Conservation (phyloP, 2,797 vertebrate genomes). For the Xenopus petersii region DNA sequence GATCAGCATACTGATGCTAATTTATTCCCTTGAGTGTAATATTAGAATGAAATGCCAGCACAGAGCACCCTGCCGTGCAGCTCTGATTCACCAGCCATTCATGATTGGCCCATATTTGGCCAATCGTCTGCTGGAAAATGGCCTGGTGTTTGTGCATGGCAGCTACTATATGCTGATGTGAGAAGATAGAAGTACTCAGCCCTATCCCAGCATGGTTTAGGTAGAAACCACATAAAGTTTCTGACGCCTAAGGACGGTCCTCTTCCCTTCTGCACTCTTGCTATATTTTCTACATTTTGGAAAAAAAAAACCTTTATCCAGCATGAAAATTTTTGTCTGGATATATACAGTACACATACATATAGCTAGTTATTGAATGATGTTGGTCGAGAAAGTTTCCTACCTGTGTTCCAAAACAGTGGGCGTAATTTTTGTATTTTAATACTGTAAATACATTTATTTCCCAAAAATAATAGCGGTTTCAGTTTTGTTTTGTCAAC, state of each 20-base stretch:
- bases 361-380: conserved; percentile 11
- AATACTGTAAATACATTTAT: conserved; percentile 51
- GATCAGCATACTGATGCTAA: background rate
- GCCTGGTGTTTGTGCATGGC: background rate
- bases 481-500: conserved; percentile 13
- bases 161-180: background rate
- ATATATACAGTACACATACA: conserved; percentile 3
- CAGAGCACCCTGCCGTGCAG: background rate
- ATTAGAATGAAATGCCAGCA: background rate
- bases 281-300: conserved; percentile 11
- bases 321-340: background rate
- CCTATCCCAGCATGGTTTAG: background rate
- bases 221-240: conserved; percentile 15
- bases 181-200: background rate
- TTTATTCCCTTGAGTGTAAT: background rate
- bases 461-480: conserved; percentile 41
- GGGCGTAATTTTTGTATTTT: conserved; percentile 49
- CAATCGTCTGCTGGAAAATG: background rate
- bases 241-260: conserved; percentile 7
- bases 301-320: conserved; percentile 4
- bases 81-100: background rate
- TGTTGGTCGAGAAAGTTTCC: conserved; percentile 40
- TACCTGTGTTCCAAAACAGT: conserved; percentile 34
- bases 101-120: background rate
- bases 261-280: background rate